Evolutionary conservation across 2,888 invertebrate species (phyloP), one percentile per base, ranked within the genome.

Genomic region (Rotaria magnacalcarata): DNA sequence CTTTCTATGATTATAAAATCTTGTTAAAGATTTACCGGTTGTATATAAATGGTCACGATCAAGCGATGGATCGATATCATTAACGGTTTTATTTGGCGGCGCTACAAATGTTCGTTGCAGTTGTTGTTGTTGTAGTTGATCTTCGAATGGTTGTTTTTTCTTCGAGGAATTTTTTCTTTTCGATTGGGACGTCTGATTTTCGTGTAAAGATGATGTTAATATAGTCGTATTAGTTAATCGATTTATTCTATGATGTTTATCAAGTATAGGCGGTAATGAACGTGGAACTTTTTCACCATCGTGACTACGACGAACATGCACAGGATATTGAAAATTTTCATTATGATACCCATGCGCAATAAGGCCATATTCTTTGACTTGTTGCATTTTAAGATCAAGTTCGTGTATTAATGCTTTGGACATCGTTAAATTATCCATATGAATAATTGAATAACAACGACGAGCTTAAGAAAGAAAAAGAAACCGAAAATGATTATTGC

Each of bases 321-420:
- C 67, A 14, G 67, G 67, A 67, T 67, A 67, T 67, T 67, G 67
- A 19, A 67, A 5, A 67, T 67, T 67, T 67, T 67, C 67, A 67
- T 67, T 67, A 41, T 67, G 67, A 67, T 67, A 67, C 19, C 67
- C 67, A 41, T 67, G 67, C 19, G 67, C 34, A 6, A 67, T 67
- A 7, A 67, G 34, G 34, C 67, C 67, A 41, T 67, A 67, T 41
- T 67, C 67, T 67, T 67, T 67, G 2, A 67, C 34, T 67, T 67
- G 67, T 67, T 67, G 67, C 67, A 67, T 67, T 67, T 67, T 67
- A 19, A 67, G 67, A 34, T 67, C 67, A 27, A 67, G 27, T 67
- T 67, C 67, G 34, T 34, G 67, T 67, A 67, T 67, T 27, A 67
- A 41, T 41, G 67, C 67, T 67, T 67, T 67, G 5, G 67, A 67